These are phyloP conservation scores for Epicampocera succincta DNA, from an alignment of 2,888 invertebrate genomes.

Conservation along the genomic window DNA sequence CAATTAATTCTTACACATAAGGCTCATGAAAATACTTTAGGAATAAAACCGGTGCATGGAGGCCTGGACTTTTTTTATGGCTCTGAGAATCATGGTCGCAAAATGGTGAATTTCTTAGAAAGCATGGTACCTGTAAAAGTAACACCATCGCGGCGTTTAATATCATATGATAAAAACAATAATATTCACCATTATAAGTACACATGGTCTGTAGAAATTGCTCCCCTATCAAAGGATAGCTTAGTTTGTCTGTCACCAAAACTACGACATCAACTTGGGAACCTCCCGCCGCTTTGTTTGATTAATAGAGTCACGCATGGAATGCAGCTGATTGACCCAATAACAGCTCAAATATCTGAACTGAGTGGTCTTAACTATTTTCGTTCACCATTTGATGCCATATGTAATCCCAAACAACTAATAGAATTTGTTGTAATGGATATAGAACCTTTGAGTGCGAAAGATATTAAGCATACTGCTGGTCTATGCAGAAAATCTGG, in stretches of 20 bases:
- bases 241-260: conserved; percentile 94
- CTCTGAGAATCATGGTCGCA: conserved; percentile 93
- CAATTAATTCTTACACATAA: conserved; percentile 96
- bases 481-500: conserved; percentile 93
- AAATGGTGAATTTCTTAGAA: conserved; percentile 96
- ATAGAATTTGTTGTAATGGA: conserved; percentile 97
- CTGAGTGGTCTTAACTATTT: conserved; percentile 90
- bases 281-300: conserved; percentile 93
- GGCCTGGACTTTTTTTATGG: conserved; percentile 98
- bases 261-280: conserved; percentile 92
- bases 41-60: conserved; percentile 92
- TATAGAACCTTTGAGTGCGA: conserved; percentile 85
- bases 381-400: conserved; percentile 91
- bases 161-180: conserved; percentile 98
- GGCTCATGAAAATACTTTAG: conserved; percentile 93
- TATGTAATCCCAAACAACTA: conserved; percentile 95
- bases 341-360: conserved; percentile 94
- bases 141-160: conserved; percentile 95
- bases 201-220: conserved; percentile 96
- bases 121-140: conserved; percentile 93
- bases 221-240: conserved; percentile 97
- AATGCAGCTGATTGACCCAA: conserved; percentile 96
- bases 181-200: conserved; percentile 98
- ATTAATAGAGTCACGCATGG: conserved; percentile 93
- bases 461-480: conserved; percentile 89